Conservation (phyloP, 2,888 invertebrate genomes). For the Sarcophaga subvicina region DNA sequence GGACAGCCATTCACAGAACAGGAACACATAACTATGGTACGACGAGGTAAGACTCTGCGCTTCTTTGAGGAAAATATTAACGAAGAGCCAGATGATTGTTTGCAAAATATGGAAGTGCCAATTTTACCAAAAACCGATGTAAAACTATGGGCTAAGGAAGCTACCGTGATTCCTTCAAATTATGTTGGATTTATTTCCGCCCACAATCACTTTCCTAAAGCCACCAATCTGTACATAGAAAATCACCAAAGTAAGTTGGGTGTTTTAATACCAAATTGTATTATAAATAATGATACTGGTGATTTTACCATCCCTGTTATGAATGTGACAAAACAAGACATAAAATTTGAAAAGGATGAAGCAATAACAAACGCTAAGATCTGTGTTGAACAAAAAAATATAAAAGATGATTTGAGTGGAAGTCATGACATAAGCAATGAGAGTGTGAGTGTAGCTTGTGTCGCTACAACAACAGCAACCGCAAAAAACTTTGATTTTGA, state of each 20-base stretch:
- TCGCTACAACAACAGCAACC: no score
- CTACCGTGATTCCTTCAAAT: conserved; percentile 59
- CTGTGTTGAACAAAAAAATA: no score
- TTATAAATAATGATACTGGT: conserved; percentile 45
- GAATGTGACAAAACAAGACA: no score
- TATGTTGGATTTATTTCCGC: conserved; percentile 58
- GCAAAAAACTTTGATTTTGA: conserved; percentile 20
- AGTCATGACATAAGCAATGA: no score
- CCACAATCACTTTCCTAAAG: conserved; percentile 5
- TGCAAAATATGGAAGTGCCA: conserved; percentile 50
- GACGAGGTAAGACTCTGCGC: conserved; percentile 52
- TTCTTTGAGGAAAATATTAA: conserved; percentile 57
- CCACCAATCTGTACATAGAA: conserved; percentile 38
- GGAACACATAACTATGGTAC: conserved; percentile 59
- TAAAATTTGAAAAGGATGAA: no score
- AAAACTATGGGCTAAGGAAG: conserved; percentile 57
- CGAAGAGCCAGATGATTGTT: conserved; percentile 49
- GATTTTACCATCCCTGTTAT: conserved; percentile 46
- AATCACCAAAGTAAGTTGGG: conserved; percentile 49
- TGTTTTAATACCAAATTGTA: conserved; percentile 45
- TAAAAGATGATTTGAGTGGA: no score
- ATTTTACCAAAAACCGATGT: conserved; percentile 48
- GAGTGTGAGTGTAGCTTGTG: no score
- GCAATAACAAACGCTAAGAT: no score
- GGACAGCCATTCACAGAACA: conserved; percentile 61